Evolutionary conservation across 1,140 invertebrate genomes (phyloP), one percentile per base, ranked within the genome.

Genomic region (Pogonomyrmex californicus): DNA sequence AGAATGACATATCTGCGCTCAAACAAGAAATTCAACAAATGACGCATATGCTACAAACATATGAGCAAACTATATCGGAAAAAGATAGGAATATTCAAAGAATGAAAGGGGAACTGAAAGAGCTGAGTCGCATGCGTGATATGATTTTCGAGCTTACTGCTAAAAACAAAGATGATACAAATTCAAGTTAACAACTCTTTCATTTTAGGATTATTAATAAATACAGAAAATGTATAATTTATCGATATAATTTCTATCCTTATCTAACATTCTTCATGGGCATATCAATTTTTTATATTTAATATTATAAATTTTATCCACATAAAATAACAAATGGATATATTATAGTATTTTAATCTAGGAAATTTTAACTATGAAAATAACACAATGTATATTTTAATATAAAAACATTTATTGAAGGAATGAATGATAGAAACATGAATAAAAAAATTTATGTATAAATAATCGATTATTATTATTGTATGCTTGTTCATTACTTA

Each of bases 131-230:
- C 44, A 94, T 94, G 94, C 81, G 93, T n/a, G 93, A 94, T 62
- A 94, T 93, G 92, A 94, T 94, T 7, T 93, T 93, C 30, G 90
- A 94, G 41, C 83, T 94, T 36, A 94, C 94, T 63, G 93, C 93
- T 7, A 93, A 93, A 65, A 94, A 94, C 62, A 94, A 94, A 51
- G 92, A 92, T 62, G 91, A 92, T 44, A 60, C 92, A 54, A 87
- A 56, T 60, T 56, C 85, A 51, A 92, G 83, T 56, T 91, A 91
- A 65, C 63, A 70, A 81, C 23, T 14, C 4, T 75, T 63, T 49
- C 41, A 30, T 41, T 49, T 85, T 38, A 62, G 33, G 7, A 75
- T 0, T 62, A 41, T 1, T 71, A 71, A 44, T 82, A 58, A 73
- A 82, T 30, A 9, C 6, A 12, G 3, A n/a, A 58, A 70, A 44